These are phyloP conservation scores for Falco columbarius DNA, from an alignment of 2,797 vertebrate genomes.

Conservation along the genomic window DNA sequence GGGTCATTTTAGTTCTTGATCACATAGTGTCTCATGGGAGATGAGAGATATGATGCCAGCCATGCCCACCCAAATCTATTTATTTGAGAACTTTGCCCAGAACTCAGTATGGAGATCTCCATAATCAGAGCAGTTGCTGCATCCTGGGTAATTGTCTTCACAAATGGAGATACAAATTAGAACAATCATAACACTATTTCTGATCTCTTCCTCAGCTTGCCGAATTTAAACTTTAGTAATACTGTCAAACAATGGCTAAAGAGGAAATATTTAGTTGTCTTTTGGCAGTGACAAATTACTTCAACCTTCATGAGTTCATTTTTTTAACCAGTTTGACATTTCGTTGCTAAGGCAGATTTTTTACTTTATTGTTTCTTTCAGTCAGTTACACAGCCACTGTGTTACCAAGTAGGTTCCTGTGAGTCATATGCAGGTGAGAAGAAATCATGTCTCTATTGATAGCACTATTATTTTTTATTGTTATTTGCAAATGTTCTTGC, in stretches of 20 bases:
- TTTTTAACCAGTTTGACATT: constrained; percentile 22
- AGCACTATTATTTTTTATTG: not conserved
- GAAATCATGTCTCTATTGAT: constrained; percentile 12
- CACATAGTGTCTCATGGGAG: not conserved
- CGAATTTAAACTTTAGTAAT: constrained; percentile 8
- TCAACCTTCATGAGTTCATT: constrained; percentile 5
- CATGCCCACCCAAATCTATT: not conserved
- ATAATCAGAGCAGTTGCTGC: not conserved
- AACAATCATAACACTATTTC: not conserved
- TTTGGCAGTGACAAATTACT: constrained; percentile 45
- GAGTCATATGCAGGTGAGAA: constrained; percentile 30
- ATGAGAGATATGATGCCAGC: not conserved
- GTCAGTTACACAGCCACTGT: not conserved
- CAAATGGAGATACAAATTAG: not conserved
- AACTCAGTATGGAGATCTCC: not conserved
- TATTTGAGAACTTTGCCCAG: not conserved
- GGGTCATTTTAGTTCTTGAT: not conserved
- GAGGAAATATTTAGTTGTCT: constrained; percentile 24
- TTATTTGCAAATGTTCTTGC: not conserved
- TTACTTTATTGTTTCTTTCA: constrained; percentile 23
- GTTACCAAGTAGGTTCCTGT: not conserved
- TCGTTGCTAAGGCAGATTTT: not conserved
- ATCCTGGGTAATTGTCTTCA: not conserved
- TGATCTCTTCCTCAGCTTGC: not conserved
- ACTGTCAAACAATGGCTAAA: not conserved